These are phyloP conservation scores for Rhopalosiphum nymphaeae DNA, from an alignment of 2,888 invertebrate species.

Conservation along the genomic window DNA sequence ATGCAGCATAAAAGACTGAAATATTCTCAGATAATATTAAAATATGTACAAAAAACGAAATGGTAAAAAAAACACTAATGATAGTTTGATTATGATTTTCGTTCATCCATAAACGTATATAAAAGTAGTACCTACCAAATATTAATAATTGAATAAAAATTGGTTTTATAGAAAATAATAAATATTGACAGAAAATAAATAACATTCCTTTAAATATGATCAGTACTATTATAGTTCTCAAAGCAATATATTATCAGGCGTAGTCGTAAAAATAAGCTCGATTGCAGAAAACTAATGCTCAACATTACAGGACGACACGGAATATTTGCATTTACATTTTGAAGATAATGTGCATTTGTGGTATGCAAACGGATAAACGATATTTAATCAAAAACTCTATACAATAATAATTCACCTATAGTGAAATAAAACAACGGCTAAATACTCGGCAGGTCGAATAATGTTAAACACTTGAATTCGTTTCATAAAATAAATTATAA, in stretches of 20 bases:
- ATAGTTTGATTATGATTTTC: too few species aligned
- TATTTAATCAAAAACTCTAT: neutral
- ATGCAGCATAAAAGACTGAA: too few species aligned
- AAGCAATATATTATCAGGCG: neutral
- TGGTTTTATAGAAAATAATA: neutral
- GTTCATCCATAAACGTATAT: neutral
- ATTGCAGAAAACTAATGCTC: neutral
- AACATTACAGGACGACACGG: neutral
- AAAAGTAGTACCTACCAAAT: neutral
- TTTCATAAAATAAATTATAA: neutral
- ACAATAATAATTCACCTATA: neutral
- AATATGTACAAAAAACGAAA: neutral
- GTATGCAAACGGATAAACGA: neutral
- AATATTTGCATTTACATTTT: neutral
- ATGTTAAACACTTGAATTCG: neutral
- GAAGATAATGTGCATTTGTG: neutral
- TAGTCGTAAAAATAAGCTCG: neutral
- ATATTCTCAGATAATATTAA: neutral
- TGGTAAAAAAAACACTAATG: neutral
- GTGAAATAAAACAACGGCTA: neutral
- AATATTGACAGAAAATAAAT: neutral
- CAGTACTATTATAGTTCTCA: neutral
- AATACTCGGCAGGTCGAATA: neutral
- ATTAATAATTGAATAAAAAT: neutral
- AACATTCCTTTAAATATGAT: neutral